Conservation (phyloP, 2,888 invertebrate species). For the Mesochorus sp. region DNA sequence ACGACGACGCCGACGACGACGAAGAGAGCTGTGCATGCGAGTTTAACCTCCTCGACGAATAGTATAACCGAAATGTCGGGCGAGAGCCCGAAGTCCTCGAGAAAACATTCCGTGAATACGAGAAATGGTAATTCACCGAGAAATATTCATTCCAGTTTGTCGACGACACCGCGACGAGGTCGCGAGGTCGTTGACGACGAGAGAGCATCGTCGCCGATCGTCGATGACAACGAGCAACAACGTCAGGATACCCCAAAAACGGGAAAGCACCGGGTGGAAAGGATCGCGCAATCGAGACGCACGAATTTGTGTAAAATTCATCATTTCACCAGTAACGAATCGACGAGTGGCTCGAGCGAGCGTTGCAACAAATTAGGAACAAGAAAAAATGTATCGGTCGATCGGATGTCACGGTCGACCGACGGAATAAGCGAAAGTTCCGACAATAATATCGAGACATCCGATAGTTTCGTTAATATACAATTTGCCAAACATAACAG, state of each 20-base stretch:
- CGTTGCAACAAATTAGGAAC: neutral
- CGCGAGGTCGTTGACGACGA: neutral
- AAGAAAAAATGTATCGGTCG: conserved; percentile 49
- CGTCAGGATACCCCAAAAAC: conserved; percentile 63
- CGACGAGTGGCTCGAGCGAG: conserved; percentile 29
- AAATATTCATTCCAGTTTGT: conserved; percentile 62
- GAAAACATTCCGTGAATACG: conserved; percentile 61
- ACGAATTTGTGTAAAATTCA: conserved; percentile 53
- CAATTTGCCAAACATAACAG: conserved; percentile 70
- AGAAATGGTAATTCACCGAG: conserved; percentile 64
- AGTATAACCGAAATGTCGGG: conserved; percentile 65
- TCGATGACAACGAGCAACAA: conserved; percentile 19
- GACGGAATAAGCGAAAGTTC: conserved; percentile 71
- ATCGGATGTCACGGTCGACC: conserved; percentile 63
- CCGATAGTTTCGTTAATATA: conserved; percentile 77
- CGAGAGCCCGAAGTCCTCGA: conserved; percentile 39
- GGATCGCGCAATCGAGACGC: conserved; percentile 32
- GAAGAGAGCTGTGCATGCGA: conserved; percentile 43
- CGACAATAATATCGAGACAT: conserved; percentile 75
- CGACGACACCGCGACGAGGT: conserved; percentile 17
- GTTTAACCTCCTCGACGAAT: conserved; percentile 65
- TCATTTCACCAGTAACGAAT: conserved; percentile 36
- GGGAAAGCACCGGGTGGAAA: conserved; percentile 35
- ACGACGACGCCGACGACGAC: no score
- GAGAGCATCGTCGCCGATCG: conserved; percentile 1